Evolutionary conservation across 2,797 vertebrate genomes (phyloP), one percentile per base, ranked within the genome.

Genomic region (Enteromius viviparus): DNA sequence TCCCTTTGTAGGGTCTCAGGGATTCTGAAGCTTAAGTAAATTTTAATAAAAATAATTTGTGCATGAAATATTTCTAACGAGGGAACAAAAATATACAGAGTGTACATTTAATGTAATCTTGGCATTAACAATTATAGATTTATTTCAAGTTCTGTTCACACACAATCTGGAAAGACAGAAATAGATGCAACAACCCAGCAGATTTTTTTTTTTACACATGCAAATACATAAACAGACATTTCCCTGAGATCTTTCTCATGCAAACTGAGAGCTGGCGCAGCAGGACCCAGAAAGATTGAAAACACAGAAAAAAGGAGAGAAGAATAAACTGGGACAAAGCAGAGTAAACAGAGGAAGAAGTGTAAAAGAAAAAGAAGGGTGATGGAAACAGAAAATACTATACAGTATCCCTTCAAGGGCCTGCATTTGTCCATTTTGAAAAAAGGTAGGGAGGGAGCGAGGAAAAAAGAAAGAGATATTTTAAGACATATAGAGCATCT

Each of bases 301-400:
- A 80, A 82, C 74, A 68, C 74, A 68, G 76, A 81, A 77, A 74
- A 81, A 87, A 80, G 1, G 32, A 45, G 37, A 8, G 70, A 42
- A 45, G 11, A 37, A 26, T 64, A 49, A 51, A 37, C 21, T 68
- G 45, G 32, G 21, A 68, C 32, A 34, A 68, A 49, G 34, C 76
- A 34, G 21, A 88, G 88, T 80, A 76, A 87, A 83, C 21, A 42
- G 74, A 68, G 84, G 53, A 69, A 34, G 34, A 19, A 40, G 32
- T 8, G 29, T 58, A 42, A 19, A 1, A 3, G 10, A 40, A 49
- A 65, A 64, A 49, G 21, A 3, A 9, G 8, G 32, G 21, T 37
- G n/a, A 42, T 26, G 34, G 10, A 40, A 72, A 74, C 12, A 49
- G 2, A 70, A 69, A 80, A 58, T 6, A 8, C 19, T 17, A 40